Evolutionary conservation across 2,888 invertebrate species (phyloP), one percentile per base, ranked within the genome.

Genomic region (Apamea sordens): DNA sequence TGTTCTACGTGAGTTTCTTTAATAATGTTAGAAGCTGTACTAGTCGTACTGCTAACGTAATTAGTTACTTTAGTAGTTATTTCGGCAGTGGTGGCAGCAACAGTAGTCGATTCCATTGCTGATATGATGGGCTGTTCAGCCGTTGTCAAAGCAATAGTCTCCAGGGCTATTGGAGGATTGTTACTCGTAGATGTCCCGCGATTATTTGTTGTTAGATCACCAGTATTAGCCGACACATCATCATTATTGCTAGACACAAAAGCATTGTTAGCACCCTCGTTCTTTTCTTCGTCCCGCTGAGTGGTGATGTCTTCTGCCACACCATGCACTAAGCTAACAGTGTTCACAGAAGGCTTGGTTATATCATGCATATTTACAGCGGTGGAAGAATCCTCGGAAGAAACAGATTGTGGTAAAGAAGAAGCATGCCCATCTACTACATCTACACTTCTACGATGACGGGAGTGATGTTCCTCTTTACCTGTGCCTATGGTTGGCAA

Each of bases 371-470:
- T 92, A 94, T 89, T 90, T 96, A 97, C 96, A 94, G 88, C 71
- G 87, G 94, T 93, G 92, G 95, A 94, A 95, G 95, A 93, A 90
- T 94, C 93, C 93, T 92, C 92, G 87, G 93, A 94, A 94, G 95
- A 93, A 93, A 94, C 88, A 94, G 94, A 92, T 92, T 93, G 91
- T 90, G 92, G 90, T 90, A 92, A 89, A 92, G 91, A 94, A 94
- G 95, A 95, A 95, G 95, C 97, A 97, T 97, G 97, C 97, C 96
- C 97, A 95, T 97, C 97, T 96, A 97, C 97, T 96, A 97, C 97
- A 95, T 97, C 97, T 96, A 97, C 97, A 95, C 97, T 97, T 97
- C 97, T 98, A 98, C 98, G 98, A 95, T 97, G 98, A 96, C 97
- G 98, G 91, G 93, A 96, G 95, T 96, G 97, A 93, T 90, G 93